phyloP scores from a whole-genome alignment of 2,113 vertebrate genomes.

The Chelonoidis abingdonii region DNA sequence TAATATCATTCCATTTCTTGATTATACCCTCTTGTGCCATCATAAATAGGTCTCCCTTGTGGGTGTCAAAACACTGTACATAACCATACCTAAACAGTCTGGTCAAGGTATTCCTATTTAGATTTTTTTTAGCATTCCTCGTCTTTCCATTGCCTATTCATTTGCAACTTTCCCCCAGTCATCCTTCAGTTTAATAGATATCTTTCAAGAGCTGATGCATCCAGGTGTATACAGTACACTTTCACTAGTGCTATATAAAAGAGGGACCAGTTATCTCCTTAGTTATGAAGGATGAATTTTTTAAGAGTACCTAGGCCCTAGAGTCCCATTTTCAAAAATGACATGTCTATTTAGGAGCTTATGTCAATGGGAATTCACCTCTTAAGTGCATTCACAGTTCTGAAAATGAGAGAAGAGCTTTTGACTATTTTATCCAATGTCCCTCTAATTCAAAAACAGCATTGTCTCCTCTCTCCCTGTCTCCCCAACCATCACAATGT shows the following conservation, averaged over 20 bases:
- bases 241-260: background rate
- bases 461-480: background rate
- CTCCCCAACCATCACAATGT: background rate
- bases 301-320: background rate
- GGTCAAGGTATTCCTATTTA: background rate
- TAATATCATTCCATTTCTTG: background rate
- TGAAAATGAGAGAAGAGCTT: background rate
- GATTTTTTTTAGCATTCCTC: background rate
- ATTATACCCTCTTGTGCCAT: background rate
- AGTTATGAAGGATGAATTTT: background rate
- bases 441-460: background rate
- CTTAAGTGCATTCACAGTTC: background rate
- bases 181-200: background rate
- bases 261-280: background rate
- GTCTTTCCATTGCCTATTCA: background rate
- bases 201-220: background rate
- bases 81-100: background rate
- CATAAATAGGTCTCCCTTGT: background rate
- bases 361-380: background rate
- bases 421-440: background rate
- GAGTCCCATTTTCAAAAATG: background rate
- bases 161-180: background rate
- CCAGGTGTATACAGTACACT: background rate
- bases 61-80: background rate
- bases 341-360: background rate